Evolutionary conservation across 2,797 vertebrate species (phyloP), one percentile per base, ranked within the genome.

Genomic region (Mastacembelus armatus): DNA sequence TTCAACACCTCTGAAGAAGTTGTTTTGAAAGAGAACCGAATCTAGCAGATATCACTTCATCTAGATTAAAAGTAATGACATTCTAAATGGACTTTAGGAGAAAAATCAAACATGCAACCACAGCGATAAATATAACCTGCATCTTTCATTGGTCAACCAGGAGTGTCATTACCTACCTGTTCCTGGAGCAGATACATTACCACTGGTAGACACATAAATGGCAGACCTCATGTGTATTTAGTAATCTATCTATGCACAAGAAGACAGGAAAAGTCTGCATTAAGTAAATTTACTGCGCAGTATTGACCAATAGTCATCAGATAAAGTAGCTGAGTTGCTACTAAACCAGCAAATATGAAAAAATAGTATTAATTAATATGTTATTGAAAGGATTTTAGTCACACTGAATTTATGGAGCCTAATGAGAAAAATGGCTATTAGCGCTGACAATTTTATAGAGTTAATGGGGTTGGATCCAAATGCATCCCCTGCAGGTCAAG

Each of bases 11-110:
- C 69, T 66, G 51, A 84, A 66, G 65, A 66, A 56, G 56, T 69
- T 77, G 43, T 69, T 79, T 66, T 51, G 44, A 42, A 61, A 48
- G 42, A 42, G 38, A 73, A 64, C 64, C 57, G 10, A 76, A 54
- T 71, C 56, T 49, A 65, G 26, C 63, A 45, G 57, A 79, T 70
- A 62, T 64, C 69, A 62, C 54, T 77, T 80, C 69, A 80, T 86
- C 77, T 58, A 83, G 62, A 80, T 85, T 78, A 76, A 62, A 81
- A 26, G 10, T 61, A 85, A 70, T 44, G 36, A 49, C 27, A 72
- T 71, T 77, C 44, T 51, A 64, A 85, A 78, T 33, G 47, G 27
- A 58, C 69, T 67, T 73, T 52, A 48, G 29, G 22, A 48, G 39
- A 43, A 59, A 74, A 85, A 77, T 87, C 58, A 42, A 86, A 80